Evolutionary conservation across 1,140 invertebrate species (phyloP).

Genomic region (Anoplolepis gracilipes): DNA sequence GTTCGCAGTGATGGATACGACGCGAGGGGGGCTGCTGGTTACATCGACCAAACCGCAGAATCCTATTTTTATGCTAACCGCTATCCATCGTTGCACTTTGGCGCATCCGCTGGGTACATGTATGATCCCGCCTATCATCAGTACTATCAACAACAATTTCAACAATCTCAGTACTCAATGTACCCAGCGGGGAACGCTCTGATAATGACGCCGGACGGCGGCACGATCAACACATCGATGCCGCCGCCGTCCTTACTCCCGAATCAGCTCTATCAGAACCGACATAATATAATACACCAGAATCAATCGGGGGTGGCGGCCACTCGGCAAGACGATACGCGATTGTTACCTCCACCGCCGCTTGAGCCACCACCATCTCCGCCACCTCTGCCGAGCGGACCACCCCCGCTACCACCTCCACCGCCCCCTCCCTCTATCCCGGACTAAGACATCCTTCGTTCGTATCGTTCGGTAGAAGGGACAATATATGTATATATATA

Average conservation of each 20-base stretch:
- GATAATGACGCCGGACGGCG: slow-evolving; percentile 79
- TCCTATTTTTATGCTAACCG: slow-evolving; percentile 77
- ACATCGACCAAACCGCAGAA: slow-evolving; percentile 36
- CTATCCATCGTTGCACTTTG: slow-evolving; percentile 73
- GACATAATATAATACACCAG: slow-evolving; percentile 15
- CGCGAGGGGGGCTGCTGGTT: slow-evolving; percentile 29
- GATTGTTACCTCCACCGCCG: slow-evolving; percentile 81
- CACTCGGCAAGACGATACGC: slow-evolving; percentile 32
- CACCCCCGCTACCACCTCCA: slow-evolving; percentile 29
- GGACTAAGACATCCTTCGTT: neutral
- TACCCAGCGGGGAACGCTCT: slow-evolving; percentile 75
- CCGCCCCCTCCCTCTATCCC: neutral
- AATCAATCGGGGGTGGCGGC: slow-evolving; percentile 1
- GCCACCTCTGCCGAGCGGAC: slow-evolving; percentile 80
- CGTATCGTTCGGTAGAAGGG: neutral
- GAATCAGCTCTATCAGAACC: slow-evolving; percentile 53
- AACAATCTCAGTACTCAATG: slow-evolving; percentile 67
- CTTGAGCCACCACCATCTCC: slow-evolving; percentile 83
- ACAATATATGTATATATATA: neutral
- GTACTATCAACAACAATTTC: slow-evolving; percentile 79
- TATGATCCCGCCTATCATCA: slow-evolving; percentile 80
- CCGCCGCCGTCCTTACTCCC: slow-evolving; percentile 77
- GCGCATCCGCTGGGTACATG: slow-evolving; percentile 67
- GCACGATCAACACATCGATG: slow-evolving; percentile 81
- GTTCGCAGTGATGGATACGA: slow-evolving; percentile 62